Evolutionary conservation across 2,888 invertebrate species (phyloP).

Genomic region (Smittia aterrima): DNA sequence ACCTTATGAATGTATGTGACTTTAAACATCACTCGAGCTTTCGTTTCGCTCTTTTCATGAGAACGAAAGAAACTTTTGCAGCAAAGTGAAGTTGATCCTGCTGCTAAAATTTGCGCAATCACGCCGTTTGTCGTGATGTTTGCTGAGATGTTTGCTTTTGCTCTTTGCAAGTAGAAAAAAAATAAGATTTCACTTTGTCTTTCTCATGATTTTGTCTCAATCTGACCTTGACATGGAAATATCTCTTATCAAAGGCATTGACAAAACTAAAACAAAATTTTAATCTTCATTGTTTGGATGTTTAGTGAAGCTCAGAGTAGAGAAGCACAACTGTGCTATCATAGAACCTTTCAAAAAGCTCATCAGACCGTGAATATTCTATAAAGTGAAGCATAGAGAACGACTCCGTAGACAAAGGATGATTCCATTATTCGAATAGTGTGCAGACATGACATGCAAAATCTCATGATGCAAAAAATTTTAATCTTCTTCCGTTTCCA

Average conservation of each 20-base stretch:
- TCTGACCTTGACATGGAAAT: too few species aligned
- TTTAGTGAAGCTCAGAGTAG: too few species aligned
- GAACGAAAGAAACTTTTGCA: neutral
- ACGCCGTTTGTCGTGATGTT: neutral
- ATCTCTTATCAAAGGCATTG: too few species aligned
- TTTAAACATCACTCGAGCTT: conserved; percentile 3
- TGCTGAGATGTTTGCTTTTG: neutral
- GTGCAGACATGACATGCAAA: conserved; percentile 23
- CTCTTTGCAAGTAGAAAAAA: neutral
- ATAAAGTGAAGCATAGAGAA: too few species aligned
- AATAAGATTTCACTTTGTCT: neutral
- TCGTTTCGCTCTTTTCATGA: neutral
- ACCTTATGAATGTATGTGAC: conserved; percentile 3
- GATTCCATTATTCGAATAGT: neutral
- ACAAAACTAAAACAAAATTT: too few species aligned
- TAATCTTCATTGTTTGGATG: too few species aligned
- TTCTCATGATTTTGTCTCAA: neutral
- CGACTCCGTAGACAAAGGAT: neutral
- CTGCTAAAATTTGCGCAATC: neutral
- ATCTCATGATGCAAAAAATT: conserved; percentile 26
- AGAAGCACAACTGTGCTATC: too few species aligned
- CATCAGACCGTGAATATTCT: too few species aligned
- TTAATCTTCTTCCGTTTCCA: conserved; percentile 41
- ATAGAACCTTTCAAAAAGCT: too few species aligned
- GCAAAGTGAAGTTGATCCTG: neutral